phyloP scores from a whole-genome alignment of 2,888 invertebrate species.

The Nemotelus nigrinus region DNA sequence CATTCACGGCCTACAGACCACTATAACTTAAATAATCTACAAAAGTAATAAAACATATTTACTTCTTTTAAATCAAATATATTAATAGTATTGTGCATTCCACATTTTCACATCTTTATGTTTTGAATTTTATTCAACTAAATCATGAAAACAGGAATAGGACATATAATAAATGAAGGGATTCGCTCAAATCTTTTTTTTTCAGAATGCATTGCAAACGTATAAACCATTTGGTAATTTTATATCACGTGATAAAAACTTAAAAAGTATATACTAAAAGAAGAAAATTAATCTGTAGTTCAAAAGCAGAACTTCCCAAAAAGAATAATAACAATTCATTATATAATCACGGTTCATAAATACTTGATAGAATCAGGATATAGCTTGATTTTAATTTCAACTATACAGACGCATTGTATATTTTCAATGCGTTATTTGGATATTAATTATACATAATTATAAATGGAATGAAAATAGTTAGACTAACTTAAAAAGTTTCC shows the following conservation, averaged over 20 bases:
- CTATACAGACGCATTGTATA: neutral
- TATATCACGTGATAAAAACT: conserved; percentile 29
- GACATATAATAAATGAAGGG: neutral
- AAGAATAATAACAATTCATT: too few relatives aligned
- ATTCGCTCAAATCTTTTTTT: neutral
- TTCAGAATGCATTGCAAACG: conserved; percentile 1
- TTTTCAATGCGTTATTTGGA: neutral
- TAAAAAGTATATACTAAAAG: neutral
- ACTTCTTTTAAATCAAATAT: conserved; percentile 23
- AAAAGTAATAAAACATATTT: neutral
- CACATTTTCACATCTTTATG: conserved; percentile 34
- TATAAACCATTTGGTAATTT: conserved; percentile 38
- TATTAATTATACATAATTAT: neutral
- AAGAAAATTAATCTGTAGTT: too few relatives aligned
- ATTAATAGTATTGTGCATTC: conserved; percentile 48
- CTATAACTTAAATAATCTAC: neutral
- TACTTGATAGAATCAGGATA: too few relatives aligned
- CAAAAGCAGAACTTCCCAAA: too few relatives aligned
- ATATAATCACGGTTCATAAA: too few relatives aligned
- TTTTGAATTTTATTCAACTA: conserved; percentile 27
- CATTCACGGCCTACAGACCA: too few relatives aligned
- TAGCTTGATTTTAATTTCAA: neutral
- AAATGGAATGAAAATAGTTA: conserved; percentile 9
- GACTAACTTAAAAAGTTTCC: neutral
- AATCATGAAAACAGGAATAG: neutral